These are phyloP conservation scores for Varroa destructor DNA, from an alignment of 1,140 invertebrate genomes.

Conservation along the genomic window DNA sequence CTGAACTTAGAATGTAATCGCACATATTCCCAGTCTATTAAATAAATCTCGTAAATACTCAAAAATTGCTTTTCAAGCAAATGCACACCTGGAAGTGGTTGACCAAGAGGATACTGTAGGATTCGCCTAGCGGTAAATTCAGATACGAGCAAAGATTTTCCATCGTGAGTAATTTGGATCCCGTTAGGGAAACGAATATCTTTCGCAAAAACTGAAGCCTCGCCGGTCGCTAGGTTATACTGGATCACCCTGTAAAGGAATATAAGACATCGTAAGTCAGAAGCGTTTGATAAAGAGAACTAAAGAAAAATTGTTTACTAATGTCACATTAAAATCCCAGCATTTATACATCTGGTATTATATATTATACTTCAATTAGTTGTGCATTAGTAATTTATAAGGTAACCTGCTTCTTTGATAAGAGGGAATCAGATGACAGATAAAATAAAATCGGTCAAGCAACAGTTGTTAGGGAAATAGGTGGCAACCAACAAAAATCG, in stretches of 20 bases:
- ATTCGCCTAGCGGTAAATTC: slow-evolving; percentile 31
- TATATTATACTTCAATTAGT: too few relatives aligned
- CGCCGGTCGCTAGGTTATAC: slow-evolving; percentile 32
- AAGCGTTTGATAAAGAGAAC: background rate
- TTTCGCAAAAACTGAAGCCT: slow-evolving; percentile 29
- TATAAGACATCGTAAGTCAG: background rate
- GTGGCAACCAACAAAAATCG: slow-evolving; percentile 17
- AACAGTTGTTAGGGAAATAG: background rate
- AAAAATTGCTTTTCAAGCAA: background rate
- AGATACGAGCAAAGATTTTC: slow-evolving; percentile 33
- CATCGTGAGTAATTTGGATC: slow-evolving; percentile 34
- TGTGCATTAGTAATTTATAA: too few relatives aligned
- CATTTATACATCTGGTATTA: too few relatives aligned
- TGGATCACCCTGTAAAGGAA: slow-evolving; percentile 30
- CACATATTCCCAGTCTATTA: too few relatives aligned
- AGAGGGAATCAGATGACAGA: too few relatives aligned
- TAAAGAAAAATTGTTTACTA: background rate
- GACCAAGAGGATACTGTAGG: slow-evolving; percentile 28
- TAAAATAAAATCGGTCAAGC: too few relatives aligned
- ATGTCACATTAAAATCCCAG: too few relatives aligned
- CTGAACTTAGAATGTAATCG: too few relatives aligned
- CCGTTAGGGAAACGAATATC: slow-evolving; percentile 35
- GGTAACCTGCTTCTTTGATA: too few relatives aligned
- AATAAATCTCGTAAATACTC: too few relatives aligned
- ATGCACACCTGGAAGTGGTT: slow-evolving; percentile 29